A percentile compares a stretch with the other conserved stretches of the same genome.
Conservation (phyloP, 2,797 vertebrate species). For the Sphenopsis melanotis region DNA sequence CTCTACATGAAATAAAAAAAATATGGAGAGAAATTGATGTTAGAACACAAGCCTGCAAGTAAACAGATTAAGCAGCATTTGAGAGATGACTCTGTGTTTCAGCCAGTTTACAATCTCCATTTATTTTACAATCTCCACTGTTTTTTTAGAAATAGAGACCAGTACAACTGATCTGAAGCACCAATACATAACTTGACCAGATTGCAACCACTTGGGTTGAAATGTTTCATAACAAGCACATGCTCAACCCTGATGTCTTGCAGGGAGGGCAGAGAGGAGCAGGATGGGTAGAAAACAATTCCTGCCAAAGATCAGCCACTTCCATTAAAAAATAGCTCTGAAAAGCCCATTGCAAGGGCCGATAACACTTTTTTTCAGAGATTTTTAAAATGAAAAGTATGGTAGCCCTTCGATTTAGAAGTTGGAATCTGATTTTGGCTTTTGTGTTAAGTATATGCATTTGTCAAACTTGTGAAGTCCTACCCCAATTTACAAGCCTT, state of each 20-base stretch:
- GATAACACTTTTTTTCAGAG: neutral
- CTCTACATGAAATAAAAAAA: constrained; percentile 76
- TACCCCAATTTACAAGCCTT: neutral
- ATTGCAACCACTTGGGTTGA: neutral
- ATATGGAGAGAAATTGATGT: neutral
- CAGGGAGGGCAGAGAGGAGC: neutral
- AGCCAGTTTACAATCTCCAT: neutral
- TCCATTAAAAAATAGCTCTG: neutral
- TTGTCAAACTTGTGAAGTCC: neutral
- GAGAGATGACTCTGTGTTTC: neutral
- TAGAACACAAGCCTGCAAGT: neutral
- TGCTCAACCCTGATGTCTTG: neutral
- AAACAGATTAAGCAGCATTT: neutral
- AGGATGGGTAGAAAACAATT: neutral
- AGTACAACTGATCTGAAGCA: neutral
- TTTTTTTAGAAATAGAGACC: neutral
- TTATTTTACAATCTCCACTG: neutral
- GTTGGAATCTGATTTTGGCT: neutral
- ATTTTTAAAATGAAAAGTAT: neutral
- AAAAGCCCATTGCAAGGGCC: neutral
- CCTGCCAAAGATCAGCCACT: neutral
- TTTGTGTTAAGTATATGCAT: neutral
- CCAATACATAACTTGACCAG: neutral
- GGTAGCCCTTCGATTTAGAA: neutral
- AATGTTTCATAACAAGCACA: neutral